These are phyloP conservation scores for Eupeodes latifasciatus DNA, from an alignment of 2,888 invertebrate species.

Conservation along the genomic window DNA sequence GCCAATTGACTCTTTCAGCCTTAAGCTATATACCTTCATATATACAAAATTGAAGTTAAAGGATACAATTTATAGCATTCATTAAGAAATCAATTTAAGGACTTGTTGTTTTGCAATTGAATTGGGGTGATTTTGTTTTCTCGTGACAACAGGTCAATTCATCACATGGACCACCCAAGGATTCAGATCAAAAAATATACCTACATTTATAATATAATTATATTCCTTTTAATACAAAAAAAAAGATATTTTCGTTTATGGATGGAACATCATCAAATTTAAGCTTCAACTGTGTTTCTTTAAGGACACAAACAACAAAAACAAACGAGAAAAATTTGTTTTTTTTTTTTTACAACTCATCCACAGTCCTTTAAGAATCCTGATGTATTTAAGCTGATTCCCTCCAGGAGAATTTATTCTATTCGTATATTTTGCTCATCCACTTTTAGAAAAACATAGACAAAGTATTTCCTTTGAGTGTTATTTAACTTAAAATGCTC, in stretches of 20 bases:
- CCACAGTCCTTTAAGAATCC: slow-evolving; percentile 19
- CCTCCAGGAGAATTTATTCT: slow-evolving; percentile 25
- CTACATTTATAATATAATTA: not conserved
- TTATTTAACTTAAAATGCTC: slow-evolving; percentile 75
- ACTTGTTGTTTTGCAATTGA: slow-evolving; percentile 51
- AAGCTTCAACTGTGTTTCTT: not conserved
- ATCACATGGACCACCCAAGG: slow-evolving; percentile 23
- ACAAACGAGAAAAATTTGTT: not conserved
- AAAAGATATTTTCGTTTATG: not conserved
- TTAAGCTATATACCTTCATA: not conserved
- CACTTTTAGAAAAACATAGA: slow-evolving; percentile 13
- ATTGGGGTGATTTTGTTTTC: slow-evolving; percentile 53
- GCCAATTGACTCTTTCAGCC: slow-evolving; percentile 55
- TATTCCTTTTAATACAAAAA: not conserved
- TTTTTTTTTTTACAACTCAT: not conserved
- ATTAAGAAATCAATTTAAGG: slow-evolving; percentile 69
- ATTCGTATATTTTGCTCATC: not conserved
- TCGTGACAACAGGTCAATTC: slow-evolving; percentile 43
- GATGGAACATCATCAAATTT: not conserved
- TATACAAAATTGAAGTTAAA: not conserved
- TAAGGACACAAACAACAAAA: not conserved
- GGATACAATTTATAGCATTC: slow-evolving; percentile 66
- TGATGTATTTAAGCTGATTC: slow-evolving; percentile 18
- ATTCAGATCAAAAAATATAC: slow-evolving; percentile 9
- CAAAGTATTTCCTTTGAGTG: slow-evolving; percentile 71